Evolutionary conservation across 2,797 vertebrate species (phyloP).

Genomic region (Gobionotothen gibberifrons): DNA sequence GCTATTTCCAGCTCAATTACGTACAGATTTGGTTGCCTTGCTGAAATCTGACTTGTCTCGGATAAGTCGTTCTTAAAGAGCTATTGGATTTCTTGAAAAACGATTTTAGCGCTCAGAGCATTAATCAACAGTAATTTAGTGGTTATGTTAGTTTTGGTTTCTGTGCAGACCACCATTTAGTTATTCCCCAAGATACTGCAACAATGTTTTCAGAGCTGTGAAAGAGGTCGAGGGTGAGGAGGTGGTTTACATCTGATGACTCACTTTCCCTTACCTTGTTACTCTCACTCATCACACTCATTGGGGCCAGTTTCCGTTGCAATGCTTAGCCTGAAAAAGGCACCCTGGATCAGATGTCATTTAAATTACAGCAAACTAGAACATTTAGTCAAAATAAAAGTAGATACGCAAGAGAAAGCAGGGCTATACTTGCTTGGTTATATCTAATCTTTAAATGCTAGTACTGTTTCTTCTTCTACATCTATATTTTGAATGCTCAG

Average conservation of each 20-base stretch:
- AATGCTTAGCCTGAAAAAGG: slow-evolving; percentile 4
- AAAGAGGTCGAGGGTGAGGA: slow-evolving; percentile 21
- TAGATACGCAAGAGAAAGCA: slow-evolving; percentile 2
- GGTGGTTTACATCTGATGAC: slow-evolving; percentile 33
- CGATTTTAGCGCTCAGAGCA: slow-evolving; percentile 16
- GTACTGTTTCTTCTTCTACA: neutral
- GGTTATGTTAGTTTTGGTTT: slow-evolving; percentile 45
- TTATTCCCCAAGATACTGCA: slow-evolving; percentile 21
- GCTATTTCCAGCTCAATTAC: neutral
- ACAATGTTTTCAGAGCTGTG: slow-evolving; percentile 45
- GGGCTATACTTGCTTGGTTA: neutral
- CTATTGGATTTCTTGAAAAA: slow-evolving; percentile 1
- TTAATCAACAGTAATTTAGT: slow-evolving; percentile 37
- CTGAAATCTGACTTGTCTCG: neutral
- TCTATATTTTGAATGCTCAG: slow-evolving; percentile 15
- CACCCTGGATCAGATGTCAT: slow-evolving; percentile 26
- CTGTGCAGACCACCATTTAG: slow-evolving; percentile 34
- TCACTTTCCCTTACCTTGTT: slow-evolving; percentile 57
- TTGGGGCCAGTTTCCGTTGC: slow-evolving; percentile 43
- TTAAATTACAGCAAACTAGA: slow-evolving; percentile 29
- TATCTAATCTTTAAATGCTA: neutral
- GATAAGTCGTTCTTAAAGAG: neutral
- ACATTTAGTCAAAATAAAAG: slow-evolving; percentile 7
- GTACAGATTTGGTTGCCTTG: neutral
- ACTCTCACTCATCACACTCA: slow-evolving; percentile 55